Percentiles rank a stretch among this genome's conserved stretches.
Conservation (phyloP, 2,113 vertebrate genomes). For the Lagopus leucura region DNA sequence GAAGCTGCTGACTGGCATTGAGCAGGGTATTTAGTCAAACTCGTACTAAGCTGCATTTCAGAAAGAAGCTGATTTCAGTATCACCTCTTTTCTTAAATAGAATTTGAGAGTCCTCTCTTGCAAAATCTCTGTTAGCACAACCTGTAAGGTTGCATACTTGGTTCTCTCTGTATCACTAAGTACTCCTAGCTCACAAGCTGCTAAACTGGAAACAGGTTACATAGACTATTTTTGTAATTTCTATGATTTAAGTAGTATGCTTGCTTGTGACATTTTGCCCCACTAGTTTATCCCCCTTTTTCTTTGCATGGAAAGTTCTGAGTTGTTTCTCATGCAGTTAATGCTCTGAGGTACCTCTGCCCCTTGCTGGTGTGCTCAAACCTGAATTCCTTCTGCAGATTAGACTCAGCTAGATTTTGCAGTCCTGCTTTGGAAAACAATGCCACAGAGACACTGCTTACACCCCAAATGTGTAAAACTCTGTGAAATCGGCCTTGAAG, state of each 20-base stretch:
- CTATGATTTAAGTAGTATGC: not conserved
- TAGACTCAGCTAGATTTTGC: not conserved
- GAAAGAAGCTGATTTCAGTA: not conserved
- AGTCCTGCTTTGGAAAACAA: not conserved
- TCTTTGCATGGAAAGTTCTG: not conserved
- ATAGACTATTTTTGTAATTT: not conserved
- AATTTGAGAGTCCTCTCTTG: not conserved
- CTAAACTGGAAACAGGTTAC: not conserved
- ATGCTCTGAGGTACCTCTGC: not conserved
- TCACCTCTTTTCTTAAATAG: constrained; percentile 11
- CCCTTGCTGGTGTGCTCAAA: not conserved
- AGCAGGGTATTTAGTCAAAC: not conserved
- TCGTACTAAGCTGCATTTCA: not conserved
- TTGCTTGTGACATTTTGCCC: not conserved
- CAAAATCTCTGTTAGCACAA: not conserved
- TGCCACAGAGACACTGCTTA: not conserved
- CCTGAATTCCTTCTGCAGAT: not conserved
- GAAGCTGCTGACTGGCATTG: not conserved
- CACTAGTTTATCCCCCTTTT: not conserved
- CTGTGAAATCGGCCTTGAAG: not conserved
- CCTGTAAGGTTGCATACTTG: not conserved
- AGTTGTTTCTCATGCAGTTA: not conserved
- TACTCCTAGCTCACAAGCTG: not conserved
- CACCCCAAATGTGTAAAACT: rapidly evolving
- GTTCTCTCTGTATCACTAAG: not conserved